These are phyloP conservation scores for Celastrina argiolus DNA, from an alignment of 2,888 invertebrate species.

Conservation along the genomic window DNA sequence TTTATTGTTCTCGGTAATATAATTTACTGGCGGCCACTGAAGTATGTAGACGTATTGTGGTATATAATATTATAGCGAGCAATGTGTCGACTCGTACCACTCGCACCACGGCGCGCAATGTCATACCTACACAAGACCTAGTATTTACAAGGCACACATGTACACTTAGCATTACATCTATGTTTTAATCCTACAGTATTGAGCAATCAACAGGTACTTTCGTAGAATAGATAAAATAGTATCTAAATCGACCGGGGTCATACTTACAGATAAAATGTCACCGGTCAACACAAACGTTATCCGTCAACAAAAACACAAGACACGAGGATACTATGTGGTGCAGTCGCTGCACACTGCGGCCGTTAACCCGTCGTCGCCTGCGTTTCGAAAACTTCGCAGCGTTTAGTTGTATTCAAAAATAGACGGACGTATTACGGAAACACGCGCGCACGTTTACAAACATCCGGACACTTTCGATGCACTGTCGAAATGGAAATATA, in stretches of 20 bases:
- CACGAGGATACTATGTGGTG: conserved; percentile 55
- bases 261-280: conserved; percentile 75
- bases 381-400: conserved; percentile 75
- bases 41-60: background rate
- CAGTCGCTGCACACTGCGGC: conserved; percentile 71
- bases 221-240: background rate
- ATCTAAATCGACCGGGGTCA: conserved; percentile 68
- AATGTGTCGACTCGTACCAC: conserved; percentile 10
- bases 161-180: conserved; percentile 8
- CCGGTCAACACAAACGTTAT: conserved; percentile 64
- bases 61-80: background rate
- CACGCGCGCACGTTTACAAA: conserved; percentile 52
- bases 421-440: conserved; percentile 60
- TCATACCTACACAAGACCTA: background rate
- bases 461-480: conserved; percentile 39
- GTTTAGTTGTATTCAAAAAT: conserved; percentile 77
- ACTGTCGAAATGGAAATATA: conserved; percentile 46
- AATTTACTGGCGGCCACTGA: background rate
- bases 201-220: conserved; percentile 46
- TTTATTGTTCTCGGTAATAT: conserved; percentile 11
- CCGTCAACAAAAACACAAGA: conserved; percentile 75
- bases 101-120: background rate
- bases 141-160: background rate
- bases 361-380: conserved; percentile 72
- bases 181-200: conserved; percentile 26